phyloP scores from a whole-genome alignment of 2,797 vertebrate species.

The Poecile montanus region DNA sequence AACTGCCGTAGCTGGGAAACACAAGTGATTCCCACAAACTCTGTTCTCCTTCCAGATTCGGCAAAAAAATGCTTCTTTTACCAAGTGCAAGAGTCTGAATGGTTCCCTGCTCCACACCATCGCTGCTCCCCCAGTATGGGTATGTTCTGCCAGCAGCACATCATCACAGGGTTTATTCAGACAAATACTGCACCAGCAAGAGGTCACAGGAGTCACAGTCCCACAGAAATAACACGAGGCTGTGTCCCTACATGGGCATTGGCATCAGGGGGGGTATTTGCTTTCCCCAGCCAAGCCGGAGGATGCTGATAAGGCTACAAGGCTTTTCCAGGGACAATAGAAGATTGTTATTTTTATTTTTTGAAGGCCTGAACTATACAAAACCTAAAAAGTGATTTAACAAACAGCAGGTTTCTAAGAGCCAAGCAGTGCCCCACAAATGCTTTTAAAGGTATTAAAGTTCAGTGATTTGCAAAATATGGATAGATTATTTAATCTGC shows the following conservation, averaged over 20 bases:
- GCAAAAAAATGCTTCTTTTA: background rate
- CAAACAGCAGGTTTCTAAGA: background rate
- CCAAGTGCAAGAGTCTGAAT: background rate
- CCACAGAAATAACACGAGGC: background rate
- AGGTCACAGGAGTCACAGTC: background rate
- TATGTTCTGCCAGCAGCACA: background rate
- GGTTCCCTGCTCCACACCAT: background rate
- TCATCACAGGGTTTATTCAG: background rate
- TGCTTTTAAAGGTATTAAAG: background rate
- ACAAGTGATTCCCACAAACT: background rate
- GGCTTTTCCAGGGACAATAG: background rate
- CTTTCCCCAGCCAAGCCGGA: background rate
- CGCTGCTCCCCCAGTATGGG: rapidly evolving
- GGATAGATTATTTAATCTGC: background rate
- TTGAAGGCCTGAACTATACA: background rate
- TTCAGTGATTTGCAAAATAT: background rate
- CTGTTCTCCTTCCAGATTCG: background rate
- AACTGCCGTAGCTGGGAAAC: background rate
- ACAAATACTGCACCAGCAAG: background rate
- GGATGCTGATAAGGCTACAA: background rate
- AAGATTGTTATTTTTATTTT: background rate
- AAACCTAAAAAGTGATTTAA: background rate
- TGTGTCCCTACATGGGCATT: background rate
- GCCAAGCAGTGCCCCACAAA: background rate
- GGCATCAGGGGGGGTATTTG: background rate